phyloP scores from a whole-genome alignment of 2,113 vertebrate genomes.

The Corythaixoides concolor region DNA sequence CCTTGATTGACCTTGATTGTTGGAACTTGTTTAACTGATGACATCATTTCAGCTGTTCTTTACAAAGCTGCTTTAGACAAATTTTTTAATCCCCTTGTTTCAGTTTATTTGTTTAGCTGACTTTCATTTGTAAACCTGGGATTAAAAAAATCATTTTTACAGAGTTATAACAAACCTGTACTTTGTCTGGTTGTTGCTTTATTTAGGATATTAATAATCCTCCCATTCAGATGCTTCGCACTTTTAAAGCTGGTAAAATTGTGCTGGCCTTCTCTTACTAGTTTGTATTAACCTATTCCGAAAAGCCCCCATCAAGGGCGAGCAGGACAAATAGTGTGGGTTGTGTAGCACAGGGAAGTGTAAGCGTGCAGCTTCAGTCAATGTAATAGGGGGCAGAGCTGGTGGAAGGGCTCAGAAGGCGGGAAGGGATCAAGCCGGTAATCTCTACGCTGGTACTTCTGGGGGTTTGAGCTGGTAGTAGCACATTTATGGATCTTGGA shows the following conservation, averaged over 20 bases:
- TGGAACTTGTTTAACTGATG: constrained; percentile 8
- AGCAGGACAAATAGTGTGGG: background rate
- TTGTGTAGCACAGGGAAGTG: background rate
- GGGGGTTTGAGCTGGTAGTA: background rate
- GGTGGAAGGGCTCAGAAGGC: background rate
- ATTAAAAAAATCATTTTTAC: constrained; percentile 35
- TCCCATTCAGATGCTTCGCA: background rate
- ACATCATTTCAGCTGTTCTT: constrained; percentile 39
- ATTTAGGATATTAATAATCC: constrained; percentile 34
- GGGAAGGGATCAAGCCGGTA: background rate
- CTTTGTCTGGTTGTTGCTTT: background rate
- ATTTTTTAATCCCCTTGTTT: constrained; percentile 53
- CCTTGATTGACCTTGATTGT: constrained; percentile 19
- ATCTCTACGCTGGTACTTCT: background rate
- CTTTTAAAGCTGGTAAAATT: background rate
- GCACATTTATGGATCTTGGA: background rate
- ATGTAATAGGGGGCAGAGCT: background rate
- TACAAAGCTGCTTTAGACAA: constrained; percentile 56
- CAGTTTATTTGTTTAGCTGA: constrained; percentile 36
- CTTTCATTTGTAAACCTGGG: constrained; percentile 34
- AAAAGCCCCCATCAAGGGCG: background rate
- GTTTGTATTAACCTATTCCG: background rate
- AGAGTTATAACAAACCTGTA: background rate
- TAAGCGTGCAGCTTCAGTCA: background rate
- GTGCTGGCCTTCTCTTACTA: background rate